Evolutionary conservation across 2,888 invertebrate genomes (phyloP).

Genomic region (Monochamus alternatus): DNA sequence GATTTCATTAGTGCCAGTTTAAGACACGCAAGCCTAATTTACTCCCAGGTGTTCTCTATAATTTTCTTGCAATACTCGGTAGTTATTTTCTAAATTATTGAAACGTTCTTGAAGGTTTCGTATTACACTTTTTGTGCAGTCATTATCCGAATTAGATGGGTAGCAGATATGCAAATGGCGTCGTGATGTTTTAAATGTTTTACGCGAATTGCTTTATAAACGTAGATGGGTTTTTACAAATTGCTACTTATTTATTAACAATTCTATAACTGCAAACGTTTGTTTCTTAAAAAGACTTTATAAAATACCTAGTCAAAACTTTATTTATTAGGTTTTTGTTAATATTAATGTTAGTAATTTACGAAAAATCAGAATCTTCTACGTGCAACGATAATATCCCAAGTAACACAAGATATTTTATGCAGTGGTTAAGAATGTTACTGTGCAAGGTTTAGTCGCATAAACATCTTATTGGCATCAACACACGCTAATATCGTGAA

Average conservation of each 20-base stretch:
- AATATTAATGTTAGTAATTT: too few relatives aligned
- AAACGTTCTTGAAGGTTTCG: slow-evolving; percentile 48
- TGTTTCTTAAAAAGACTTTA: too few relatives aligned
- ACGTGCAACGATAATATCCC: too few relatives aligned
- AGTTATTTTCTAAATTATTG: slow-evolving; percentile 56
- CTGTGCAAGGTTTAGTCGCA: too few relatives aligned
- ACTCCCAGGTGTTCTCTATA: slow-evolving; percentile 54
- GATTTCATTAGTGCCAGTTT: slow-evolving; percentile 46
- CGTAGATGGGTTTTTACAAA: background rate
- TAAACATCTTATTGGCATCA: too few relatives aligned
- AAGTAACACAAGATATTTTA: too few relatives aligned
- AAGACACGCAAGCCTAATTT: slow-evolving; percentile 57
- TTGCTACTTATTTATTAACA: background rate
- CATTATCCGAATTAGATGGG: slow-evolving; percentile 48
- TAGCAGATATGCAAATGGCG: slow-evolving; percentile 52
- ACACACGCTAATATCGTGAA: too few relatives aligned
- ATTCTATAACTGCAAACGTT: background rate
- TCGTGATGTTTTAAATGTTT: background rate
- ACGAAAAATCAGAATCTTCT: too few relatives aligned
- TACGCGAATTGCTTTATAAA: background rate
- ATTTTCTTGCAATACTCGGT: slow-evolving; percentile 51
- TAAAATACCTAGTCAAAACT: too few relatives aligned
- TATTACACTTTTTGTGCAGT: slow-evolving; percentile 48
- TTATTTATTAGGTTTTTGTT: too few relatives aligned
- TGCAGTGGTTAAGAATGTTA: too few relatives aligned